A percentile compares a stretch with the other conserved stretches of the same genome.
These are phyloP conservation scores for Orthosia gothica DNA, from an alignment of 2,888 invertebrate species.

Conservation along the genomic window DNA sequence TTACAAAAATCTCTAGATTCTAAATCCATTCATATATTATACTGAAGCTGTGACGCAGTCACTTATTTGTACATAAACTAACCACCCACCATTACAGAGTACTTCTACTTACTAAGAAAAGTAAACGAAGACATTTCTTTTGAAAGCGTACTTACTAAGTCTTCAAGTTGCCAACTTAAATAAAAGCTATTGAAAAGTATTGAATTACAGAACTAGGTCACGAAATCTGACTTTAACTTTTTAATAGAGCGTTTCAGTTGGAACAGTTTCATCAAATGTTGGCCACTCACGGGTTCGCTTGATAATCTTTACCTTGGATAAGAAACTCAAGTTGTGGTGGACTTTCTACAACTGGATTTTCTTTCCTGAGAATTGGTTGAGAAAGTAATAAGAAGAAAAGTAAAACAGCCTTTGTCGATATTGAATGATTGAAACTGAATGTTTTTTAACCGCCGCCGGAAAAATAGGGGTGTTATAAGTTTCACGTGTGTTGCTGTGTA, in stretches of 20 bases:
- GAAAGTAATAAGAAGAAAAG: too few species aligned
- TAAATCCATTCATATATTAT: neutral
- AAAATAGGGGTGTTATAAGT: too few species aligned
- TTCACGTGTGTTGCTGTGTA: too few species aligned
- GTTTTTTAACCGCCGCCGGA: too few species aligned
- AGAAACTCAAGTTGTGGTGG: neutral
- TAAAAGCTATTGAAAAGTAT: constrained; percentile 37
- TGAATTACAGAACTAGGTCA: constrained; percentile 47
- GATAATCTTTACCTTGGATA: neutral
- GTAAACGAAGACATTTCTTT: constrained; percentile 31
- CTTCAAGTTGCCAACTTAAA: constrained; percentile 34
- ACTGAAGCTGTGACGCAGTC: neutral
- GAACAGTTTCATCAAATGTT: constrained; percentile 18
- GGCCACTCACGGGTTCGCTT: neutral
- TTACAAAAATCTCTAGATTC: too few species aligned
- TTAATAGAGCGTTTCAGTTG: constrained; percentile 9
- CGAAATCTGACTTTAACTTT: constrained; percentile 33
- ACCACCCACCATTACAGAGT: neutral
- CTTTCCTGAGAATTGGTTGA: neutral
- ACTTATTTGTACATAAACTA: neutral
- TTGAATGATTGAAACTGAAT: too few species aligned
- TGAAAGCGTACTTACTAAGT: constrained; percentile 19
- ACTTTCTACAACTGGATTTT: neutral
- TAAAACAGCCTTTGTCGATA: neutral
- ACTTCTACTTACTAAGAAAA: neutral